Evolutionary conservation across 2,113 vertebrate species (phyloP).

Genomic region (Crotalus helleri): DNA sequence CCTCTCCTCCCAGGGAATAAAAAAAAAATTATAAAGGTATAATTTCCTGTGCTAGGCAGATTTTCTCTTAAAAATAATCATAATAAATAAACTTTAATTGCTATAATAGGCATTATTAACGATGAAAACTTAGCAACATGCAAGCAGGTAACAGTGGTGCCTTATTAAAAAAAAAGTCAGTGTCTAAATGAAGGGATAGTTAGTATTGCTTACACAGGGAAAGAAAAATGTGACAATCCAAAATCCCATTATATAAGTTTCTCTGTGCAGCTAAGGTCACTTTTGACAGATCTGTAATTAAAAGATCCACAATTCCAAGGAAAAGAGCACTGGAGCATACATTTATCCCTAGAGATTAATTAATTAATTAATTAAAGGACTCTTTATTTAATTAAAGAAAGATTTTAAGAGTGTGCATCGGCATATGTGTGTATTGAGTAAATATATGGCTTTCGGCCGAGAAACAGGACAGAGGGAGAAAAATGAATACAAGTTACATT

Average conservation of each 20-base stretch:
- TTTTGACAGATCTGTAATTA: constrained; percentile 9
- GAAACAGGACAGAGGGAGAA: neutral
- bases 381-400: constrained; percentile 31
- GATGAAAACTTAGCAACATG: constrained; percentile 40
- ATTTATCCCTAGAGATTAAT: neutral
- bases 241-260: constrained; percentile 30
- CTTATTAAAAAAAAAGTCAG: constrained; percentile 27
- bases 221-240: constrained; percentile 21
- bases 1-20: constrained; percentile 4
- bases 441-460: neutral
- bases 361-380: neutral
- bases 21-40: neutral
- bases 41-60: constrained; percentile 41
- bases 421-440: constrained; percentile 12
- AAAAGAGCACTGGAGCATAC: neutral
- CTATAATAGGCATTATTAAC: constrained; percentile 44
- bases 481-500: neutral
- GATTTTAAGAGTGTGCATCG: constrained; percentile 9
- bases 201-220: constrained; percentile 12
- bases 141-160: constrained; percentile 12
- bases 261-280: neutral
- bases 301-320: neutral
- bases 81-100: constrained; percentile 48
- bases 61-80: constrained; percentile 56
- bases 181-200: constrained; percentile 31